Conservation (phyloP, 92 coral and sea anemone species). For the Umimayanthus chanpuru region DNA sequence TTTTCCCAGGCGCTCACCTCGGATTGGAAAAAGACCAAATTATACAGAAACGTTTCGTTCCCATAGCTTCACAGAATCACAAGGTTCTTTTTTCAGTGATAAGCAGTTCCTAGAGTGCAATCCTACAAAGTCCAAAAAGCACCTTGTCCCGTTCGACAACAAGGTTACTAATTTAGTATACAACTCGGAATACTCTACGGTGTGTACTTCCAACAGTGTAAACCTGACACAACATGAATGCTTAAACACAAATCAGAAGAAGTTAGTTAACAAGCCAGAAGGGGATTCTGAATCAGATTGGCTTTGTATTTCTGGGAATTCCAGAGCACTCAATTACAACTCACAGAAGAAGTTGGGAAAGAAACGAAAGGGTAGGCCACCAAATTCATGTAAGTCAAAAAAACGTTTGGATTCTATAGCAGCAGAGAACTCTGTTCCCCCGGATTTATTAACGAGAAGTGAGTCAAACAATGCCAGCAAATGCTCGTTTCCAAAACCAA, state of each 20-base stretch:
- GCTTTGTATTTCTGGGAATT: neutral
- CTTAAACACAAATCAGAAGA: neutral
- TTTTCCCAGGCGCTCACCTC: conserved; percentile 82
- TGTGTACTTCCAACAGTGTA: neutral
- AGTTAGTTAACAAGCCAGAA: neutral
- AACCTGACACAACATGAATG: neutral
- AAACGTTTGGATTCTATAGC: neutral
- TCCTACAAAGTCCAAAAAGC: neutral
- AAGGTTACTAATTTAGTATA: neutral
- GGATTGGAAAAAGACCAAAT: conserved; percentile 52
- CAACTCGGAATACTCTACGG: neutral
- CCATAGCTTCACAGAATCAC: conserved; percentile 1
- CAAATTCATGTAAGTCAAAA: neutral
- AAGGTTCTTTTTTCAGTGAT: neutral
- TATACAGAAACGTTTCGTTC: neutral
- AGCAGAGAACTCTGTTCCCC: neutral
- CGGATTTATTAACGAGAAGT: neutral
- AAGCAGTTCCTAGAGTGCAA: neutral
- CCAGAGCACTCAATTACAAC: neutral
- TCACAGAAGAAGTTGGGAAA: neutral
- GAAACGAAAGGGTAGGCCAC: neutral
- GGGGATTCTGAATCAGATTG: neutral
- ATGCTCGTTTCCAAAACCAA: conserved; percentile 68
- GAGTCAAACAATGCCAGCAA: neutral
- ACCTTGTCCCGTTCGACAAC: neutral